phyloP scores from a whole-genome alignment of 2,113 vertebrate genomes.

The Halcyon malimbica region DNA sequence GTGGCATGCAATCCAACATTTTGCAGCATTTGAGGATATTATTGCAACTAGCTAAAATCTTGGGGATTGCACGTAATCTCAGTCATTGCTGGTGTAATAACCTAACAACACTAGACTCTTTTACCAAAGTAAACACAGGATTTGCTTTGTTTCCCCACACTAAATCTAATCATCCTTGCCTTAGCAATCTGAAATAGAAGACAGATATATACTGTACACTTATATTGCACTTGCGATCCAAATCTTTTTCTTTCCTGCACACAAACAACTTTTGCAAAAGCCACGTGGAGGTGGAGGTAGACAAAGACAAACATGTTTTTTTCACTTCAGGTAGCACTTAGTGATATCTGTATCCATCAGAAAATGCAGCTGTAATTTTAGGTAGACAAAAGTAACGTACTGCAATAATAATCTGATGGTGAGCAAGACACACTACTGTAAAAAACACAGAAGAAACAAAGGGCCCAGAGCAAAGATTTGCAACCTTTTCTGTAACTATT shows the following conservation, averaged over 20 bases:
- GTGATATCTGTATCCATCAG: not conserved
- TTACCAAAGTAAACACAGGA: slow-evolving; percentile 20
- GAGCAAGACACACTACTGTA: not conserved
- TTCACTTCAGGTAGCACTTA: not conserved
- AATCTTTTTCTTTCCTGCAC: not conserved
- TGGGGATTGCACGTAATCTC: slow-evolving; percentile 18
- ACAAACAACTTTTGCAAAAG: not conserved
- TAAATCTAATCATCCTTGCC: not conserved
- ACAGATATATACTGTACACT: not conserved
- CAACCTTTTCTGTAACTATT: not conserved
- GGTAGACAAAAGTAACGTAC: not conserved
- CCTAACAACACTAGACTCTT: slow-evolving; percentile 24
- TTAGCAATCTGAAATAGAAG: slow-evolving; percentile 19
- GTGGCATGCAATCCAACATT: not conserved
- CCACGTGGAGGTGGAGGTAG: not conserved
- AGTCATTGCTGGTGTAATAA: slow-evolving; percentile 35
- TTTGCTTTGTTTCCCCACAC: slow-evolving; percentile 1
- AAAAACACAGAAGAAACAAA: not conserved
- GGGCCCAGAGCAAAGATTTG: not conserved
- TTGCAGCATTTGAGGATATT: not conserved
- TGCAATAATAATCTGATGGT: not conserved
- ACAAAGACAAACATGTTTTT: not conserved
- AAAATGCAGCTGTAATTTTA: not conserved
- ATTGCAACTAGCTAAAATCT: slow-evolving; percentile 12
- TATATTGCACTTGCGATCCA: not conserved